phyloP scores from a whole-genome alignment of 2,888 invertebrate species.

The Drosophila merina region DNA sequence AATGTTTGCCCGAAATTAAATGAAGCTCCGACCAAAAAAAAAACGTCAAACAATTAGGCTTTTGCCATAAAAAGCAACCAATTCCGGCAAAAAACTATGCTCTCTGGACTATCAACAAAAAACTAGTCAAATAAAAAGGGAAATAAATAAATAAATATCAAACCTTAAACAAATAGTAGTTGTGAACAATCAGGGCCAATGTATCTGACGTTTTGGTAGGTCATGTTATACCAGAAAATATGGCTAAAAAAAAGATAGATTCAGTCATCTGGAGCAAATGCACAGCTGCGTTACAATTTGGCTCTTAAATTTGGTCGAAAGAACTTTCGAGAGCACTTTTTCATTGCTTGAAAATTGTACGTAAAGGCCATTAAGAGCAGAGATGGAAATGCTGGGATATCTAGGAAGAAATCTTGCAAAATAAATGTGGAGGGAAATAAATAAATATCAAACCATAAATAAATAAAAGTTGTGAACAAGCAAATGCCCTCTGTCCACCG shows the following conservation, averaged over 20 bases:
- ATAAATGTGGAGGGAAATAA: constrained; percentile 41
- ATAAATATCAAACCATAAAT: constrained; percentile 54
- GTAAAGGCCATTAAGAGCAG: constrained; percentile 34
- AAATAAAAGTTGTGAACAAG: constrained; percentile 55
- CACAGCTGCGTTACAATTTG: constrained; percentile 1
- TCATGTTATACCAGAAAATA: neutral
- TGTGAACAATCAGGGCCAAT: constrained; percentile 31
- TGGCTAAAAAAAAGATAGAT: too few relatives aligned
- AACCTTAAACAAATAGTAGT: constrained; percentile 35
- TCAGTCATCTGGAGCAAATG: neutral
- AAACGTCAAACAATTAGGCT: constrained; percentile 4
- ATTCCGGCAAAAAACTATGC: neutral
- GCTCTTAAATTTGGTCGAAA: neutral
- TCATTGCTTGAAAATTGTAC: constrained; percentile 13
- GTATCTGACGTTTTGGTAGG: constrained; percentile 3
- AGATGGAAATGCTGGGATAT: constrained; percentile 25
- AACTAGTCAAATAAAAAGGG: neutral
- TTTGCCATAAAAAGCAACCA: neutral
- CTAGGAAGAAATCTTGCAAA: constrained; percentile 33
- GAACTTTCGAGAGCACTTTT: neutral
- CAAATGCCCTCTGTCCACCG: constrained; percentile 36
- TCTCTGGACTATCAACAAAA: neutral
- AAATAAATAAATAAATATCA: constrained; percentile 20
- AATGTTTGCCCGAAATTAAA: constrained; percentile 2
- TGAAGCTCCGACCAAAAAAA: neutral